Base-by-base conservation (phyloP, 2,888 invertebrate genomes). In the Strigamia transsilvanica region DNA sequence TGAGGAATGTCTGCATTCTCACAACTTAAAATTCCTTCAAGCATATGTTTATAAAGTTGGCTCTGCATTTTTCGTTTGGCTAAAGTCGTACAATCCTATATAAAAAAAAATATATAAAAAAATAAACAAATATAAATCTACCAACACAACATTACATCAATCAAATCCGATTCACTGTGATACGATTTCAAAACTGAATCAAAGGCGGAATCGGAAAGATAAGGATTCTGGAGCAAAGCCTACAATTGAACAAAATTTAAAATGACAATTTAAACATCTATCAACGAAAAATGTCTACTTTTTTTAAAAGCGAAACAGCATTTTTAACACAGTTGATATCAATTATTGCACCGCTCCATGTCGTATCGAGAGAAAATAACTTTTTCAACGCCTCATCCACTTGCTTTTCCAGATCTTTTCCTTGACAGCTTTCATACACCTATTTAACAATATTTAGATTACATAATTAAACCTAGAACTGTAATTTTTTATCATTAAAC, bases 201-300 rank as follows among this genome's bases (percentile, higher is more conserved):
- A 61, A 61, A 61, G 9, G 12, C 61, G 6, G 12, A 12, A 7
- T 61, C 9, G 12, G 61, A 61, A 18, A 61, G 61, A 61, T 61
- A 18, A 21, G 61, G 61, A 61, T 61, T 61, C 61, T 23, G 61
- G 5, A 61, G 61, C 23, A 61, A 61, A 18, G 61, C 61, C 61
- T 61, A 61, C 5, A 41, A 41, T 10, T 9, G 15, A n/a, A 56
- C 6, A 56, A 56, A 56, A 56, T 9, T 9, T 5, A 56, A n/a
- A 56, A 18, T 10, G 15, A 56, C 5, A 18, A 56, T 15, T 15
- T 42, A 13, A 2, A 42, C 18, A 6, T 21, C 6, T 34, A 34
- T 34, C 7, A 5, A 34, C 7, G 7, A 5, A 5, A n/a, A 5
- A 34, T 34, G 7, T 34, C 2, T 23, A 61, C 61, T 18, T n/a